Percentiles rank a stretch among this genome's conserved stretches.
These are phyloP conservation scores for Setipinna tenuifilis DNA, from an alignment of 2,797 vertebrate genomes.

Conservation along the genomic window DNA sequence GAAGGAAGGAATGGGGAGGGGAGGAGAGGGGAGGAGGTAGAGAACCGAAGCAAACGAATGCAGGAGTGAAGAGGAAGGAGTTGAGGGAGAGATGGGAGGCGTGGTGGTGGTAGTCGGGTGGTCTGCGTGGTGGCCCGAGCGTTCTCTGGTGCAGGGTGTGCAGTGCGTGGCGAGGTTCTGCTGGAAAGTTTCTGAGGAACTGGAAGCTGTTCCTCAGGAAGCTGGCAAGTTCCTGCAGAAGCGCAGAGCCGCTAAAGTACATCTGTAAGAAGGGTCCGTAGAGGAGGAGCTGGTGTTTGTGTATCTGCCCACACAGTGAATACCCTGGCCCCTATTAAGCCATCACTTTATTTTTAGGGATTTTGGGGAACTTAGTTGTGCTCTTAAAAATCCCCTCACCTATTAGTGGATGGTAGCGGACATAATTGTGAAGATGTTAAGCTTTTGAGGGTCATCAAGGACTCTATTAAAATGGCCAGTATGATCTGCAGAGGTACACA, in stretches of 20 bases:
- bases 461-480: background rate
- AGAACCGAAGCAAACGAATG: background rate
- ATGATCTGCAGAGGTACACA: background rate
- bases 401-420: background rate
- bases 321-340: background rate
- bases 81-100: slow-evolving; percentile 22
- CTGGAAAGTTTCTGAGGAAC: background rate
- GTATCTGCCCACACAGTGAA: background rate
- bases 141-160: background rate
- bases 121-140: background rate
- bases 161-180: background rate
- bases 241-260: background rate
- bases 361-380: background rate
- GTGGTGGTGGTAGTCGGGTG: background rate
- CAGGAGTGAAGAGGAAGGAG: background rate
- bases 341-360: background rate
- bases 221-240: slow-evolving; percentile 20
- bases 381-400: background rate
- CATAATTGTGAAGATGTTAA: background rate
- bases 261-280: background rate
- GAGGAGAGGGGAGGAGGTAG: no score
- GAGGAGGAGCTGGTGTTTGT: background rate
- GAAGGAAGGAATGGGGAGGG: slow-evolving; percentile 26
- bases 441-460: background rate
- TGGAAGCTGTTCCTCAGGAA: slow-evolving; percentile 5